These are phyloP conservation scores for Tipula confusa DNA, from an alignment of 2,888 invertebrate species.

Conservation along the genomic window DNA sequence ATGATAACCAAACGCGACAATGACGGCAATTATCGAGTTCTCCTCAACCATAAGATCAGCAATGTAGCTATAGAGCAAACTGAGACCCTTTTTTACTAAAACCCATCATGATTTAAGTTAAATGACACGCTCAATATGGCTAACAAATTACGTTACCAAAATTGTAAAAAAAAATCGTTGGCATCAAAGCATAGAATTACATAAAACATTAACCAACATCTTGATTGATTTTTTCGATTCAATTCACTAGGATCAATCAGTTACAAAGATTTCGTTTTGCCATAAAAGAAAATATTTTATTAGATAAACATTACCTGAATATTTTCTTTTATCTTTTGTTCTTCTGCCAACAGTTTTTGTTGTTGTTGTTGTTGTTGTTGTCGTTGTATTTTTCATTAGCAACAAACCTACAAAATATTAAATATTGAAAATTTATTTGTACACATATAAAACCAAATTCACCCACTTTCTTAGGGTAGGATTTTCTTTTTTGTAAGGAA, in stretches of 20 bases:
- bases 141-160: too few species aligned
- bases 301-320: background rate
- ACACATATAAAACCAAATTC: background rate
- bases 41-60: too few species aligned
- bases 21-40: too few species aligned
- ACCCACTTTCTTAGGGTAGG: background rate
- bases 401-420: background rate
- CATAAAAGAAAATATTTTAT: background rate
- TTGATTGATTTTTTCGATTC: background rate
- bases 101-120: too few species aligned
- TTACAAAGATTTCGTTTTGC: background rate
- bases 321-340: background rate
- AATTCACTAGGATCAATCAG: background rate
- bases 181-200: background rate
- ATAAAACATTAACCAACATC: background rate
- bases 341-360: background rate
- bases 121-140: too few species aligned
- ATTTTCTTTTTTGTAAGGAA: background rate
- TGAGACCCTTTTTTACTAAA: too few species aligned
- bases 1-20: too few species aligned
- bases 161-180: background rate
- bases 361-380: background rate
- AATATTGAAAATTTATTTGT: background rate
- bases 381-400: background rate
- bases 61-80: too few species aligned